Conservation (phyloP, 1,140 invertebrate species). For the Bombyx mandarina region DNA sequence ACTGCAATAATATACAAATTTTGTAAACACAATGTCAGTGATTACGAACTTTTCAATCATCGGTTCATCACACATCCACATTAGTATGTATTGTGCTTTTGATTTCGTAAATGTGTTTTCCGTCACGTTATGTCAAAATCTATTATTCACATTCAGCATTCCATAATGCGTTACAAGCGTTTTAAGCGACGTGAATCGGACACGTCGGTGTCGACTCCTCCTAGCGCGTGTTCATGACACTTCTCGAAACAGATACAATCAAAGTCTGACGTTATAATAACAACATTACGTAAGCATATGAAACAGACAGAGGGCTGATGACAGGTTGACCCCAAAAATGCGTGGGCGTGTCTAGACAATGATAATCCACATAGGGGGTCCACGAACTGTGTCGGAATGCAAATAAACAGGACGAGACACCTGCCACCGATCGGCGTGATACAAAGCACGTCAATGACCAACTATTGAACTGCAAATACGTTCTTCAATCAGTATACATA, state of each 20-base stretch:
- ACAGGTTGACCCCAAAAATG: constrained; percentile 43
- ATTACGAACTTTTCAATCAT: too few species aligned
- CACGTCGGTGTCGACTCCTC: too few species aligned
- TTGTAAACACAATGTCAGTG: too few species aligned
- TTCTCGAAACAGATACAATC: constrained; percentile 17
- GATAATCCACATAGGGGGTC: constrained; percentile 42
- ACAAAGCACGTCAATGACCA: constrained; percentile 41
- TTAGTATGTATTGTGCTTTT: too few species aligned
- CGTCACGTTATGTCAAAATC: too few species aligned
- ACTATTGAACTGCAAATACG: constrained; percentile 1
- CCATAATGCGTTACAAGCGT: too few species aligned
- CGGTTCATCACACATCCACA: too few species aligned
- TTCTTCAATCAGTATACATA: too few species aligned
- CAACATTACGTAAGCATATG: constrained; percentile 40
- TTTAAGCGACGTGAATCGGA: too few species aligned
- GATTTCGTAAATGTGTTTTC: too few species aligned
- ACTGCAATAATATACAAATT: too few species aligned
- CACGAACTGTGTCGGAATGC: constrained; percentile 58
- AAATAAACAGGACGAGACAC: constrained; percentile 59
- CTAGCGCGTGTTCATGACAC: constrained; percentile 6
- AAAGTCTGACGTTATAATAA: constrained; percentile 38
- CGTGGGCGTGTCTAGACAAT: constrained; percentile 45
- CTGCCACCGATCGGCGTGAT: constrained; percentile 45
- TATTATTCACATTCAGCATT: too few species aligned
- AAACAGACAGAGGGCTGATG: constrained; percentile 33